phyloP scores from a whole-genome alignment of 2,797 vertebrate genomes.

The Rhabdomys pumilio region DNA sequence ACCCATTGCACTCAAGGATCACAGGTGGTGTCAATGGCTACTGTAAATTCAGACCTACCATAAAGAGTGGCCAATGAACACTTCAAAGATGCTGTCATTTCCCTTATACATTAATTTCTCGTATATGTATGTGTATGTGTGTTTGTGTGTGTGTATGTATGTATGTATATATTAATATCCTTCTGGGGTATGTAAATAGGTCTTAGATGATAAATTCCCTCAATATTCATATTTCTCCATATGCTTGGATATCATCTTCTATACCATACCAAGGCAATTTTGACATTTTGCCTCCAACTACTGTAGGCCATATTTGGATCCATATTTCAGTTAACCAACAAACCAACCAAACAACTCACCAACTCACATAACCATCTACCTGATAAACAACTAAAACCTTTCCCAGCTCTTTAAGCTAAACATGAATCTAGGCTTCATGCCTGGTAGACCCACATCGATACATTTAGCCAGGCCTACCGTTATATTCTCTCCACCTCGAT shows the following conservation, averaged over 20 bases:
- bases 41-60: background rate
- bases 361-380: background rate
- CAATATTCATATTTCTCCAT: background rate
- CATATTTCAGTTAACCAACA: background rate
- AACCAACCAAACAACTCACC: background rate
- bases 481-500: background rate
- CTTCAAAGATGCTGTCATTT: background rate
- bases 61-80: background rate
- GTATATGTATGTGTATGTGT: background rate
- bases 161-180: background rate
- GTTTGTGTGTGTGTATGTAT: too few species aligned
- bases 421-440: background rate
- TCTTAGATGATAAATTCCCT: slow-evolving; percentile 12
- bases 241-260: background rate
- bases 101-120: background rate
- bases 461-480: background rate
- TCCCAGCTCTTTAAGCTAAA: background rate
- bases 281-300: background rate
- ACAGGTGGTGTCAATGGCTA: background rate
- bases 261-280: background rate
- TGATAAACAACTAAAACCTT: background rate
- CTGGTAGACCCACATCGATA: background rate
- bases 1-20: background rate
- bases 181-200: background rate
- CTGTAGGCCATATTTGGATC: background rate